Evolutionary conservation across 2,888 invertebrate genomes (phyloP), one percentile per base, ranked within the genome.

Genomic region (Rhynchonema sp.): DNA sequence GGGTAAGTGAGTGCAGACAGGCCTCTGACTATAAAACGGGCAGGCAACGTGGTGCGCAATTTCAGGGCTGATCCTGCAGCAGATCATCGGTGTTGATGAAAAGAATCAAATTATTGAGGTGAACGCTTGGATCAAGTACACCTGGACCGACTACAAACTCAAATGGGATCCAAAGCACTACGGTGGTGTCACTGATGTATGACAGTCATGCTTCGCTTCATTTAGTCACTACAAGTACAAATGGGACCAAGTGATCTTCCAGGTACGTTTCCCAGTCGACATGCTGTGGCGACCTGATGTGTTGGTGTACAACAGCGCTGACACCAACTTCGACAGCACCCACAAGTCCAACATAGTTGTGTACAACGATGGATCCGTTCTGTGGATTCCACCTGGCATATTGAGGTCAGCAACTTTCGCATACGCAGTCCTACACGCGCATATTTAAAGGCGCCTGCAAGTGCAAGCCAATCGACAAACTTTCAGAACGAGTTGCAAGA

Each of bases 231-330:
- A 57, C 26, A 57, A 57, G 3, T 17, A 23, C 2, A 30, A 29
- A 30, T 25, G 17, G 9, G 23, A 57, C 25, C 9, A 2, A 29
- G 22, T 9, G 30, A 29, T 2, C 46, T 57, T 25, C 1, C 27
- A 57, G 49, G 46, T 57, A 2, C 58, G 58, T 20, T 52, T 58
- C 20, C 58, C 58, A 1, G 30, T 23, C 23, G 53, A 28, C n/a
- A 27, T 17, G 3, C 81, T 96, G 70, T 96, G 96, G 96, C 92
- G 90, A 78, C 96, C 96, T 66, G 94, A 96, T 77, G 88, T 94
- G 69, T 86, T 94, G 70, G 89, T 94, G 89, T 94, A 94, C 81
- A 94, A 94, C 83, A 94, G 67, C 58, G 67, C 66, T 1, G 66
- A 67, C 28, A 64, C 65, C 52, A 64, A 65, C 53, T 68, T 68